Evolutionary conservation across 1,140 invertebrate genomes (phyloP).

Genomic region (Lepidurus apus): DNA sequence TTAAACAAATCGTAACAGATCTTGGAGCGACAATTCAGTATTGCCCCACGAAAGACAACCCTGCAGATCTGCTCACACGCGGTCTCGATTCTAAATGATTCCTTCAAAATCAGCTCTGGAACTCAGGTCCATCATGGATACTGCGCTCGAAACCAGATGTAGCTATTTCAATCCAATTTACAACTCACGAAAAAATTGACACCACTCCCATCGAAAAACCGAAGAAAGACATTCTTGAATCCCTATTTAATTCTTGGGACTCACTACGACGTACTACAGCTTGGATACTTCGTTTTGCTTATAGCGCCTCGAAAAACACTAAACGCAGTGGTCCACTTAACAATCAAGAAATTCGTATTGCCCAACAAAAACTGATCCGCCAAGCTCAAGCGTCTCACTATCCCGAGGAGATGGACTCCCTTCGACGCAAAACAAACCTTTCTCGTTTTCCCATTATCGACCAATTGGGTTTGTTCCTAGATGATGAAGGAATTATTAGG

Average conservation of each 20-base stretch:
- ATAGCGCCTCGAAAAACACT: no score
- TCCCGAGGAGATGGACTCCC: not conserved
- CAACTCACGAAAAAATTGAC: no score
- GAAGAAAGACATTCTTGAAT: no score
- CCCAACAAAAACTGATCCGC: not conserved
- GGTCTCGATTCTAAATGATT: constrained; percentile 1
- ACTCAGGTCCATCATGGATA: not conserved
- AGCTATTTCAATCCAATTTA: no score
- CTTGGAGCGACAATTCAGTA: not conserved
- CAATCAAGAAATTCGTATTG: not conserved
- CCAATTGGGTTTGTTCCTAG: constrained; percentile 28
- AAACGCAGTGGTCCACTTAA: not conserved
- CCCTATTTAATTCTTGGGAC: no score
- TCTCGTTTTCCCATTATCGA: not conserved
- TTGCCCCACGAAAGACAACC: constrained; percentile 11
- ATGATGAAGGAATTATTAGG: constrained; percentile 20
- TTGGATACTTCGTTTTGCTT: no score
- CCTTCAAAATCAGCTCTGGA: constrained; percentile 1
- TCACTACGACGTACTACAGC: no score
- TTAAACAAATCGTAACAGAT: not conserved
- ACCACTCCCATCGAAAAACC: no score
- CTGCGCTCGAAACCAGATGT: no score
- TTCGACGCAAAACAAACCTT: not conserved
- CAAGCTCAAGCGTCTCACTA: not conserved
- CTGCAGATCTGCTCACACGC: constrained; percentile 8